These are phyloP conservation scores for Mythimna loreyi DNA, from an alignment of 2,888 invertebrate species.

Conservation along the genomic window DNA sequence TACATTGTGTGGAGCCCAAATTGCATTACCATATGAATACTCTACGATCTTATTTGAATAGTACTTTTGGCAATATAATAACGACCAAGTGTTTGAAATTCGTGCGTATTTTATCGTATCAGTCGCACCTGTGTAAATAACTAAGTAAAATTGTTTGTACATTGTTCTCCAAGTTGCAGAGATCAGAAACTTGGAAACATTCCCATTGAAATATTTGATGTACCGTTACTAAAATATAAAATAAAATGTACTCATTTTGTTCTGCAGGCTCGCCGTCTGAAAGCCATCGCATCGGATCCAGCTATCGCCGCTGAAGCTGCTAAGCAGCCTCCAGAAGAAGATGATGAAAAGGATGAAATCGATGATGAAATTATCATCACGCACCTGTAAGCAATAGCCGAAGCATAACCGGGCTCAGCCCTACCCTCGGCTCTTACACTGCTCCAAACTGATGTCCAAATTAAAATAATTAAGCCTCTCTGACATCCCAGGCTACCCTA, in stretches of 20 bases:
- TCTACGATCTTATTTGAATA: constrained; percentile 48
- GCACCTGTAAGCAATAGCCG: constrained; percentile 91
- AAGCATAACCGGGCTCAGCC: constrained; percentile 26
- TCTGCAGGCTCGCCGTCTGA: constrained; percentile 92
- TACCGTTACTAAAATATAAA: no score
- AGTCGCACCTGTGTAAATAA: constrained; percentile 6
- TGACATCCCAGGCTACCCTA: constrained; percentile 39
- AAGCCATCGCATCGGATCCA: constrained; percentile 93
- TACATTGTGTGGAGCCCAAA: constrained; percentile 6
- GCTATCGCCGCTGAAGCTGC: constrained; percentile 92
- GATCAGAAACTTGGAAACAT: not conserved
- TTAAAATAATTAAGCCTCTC: constrained; percentile 17
- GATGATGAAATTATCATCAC: constrained; percentile 97
- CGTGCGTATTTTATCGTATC: constrained; percentile 15
- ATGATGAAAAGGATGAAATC: constrained; percentile 96
- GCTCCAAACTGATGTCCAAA: constrained; percentile 47
- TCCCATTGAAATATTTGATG: not conserved
- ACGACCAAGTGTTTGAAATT: constrained; percentile 10
- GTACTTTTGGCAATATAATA: constrained; percentile 28
- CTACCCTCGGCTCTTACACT: constrained; percentile 39
- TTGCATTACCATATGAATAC: constrained; percentile 28
- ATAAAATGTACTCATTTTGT: constrained; percentile 41
- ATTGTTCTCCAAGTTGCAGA: not conserved
- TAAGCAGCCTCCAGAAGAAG: constrained; percentile 94
- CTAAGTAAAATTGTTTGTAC: not conserved